A percentile compares a stretch with the other conserved stretches of the same genome.
phyloP scores from a whole-genome alignment of 1,140 invertebrate species.

The Drosophila elegans region DNA sequence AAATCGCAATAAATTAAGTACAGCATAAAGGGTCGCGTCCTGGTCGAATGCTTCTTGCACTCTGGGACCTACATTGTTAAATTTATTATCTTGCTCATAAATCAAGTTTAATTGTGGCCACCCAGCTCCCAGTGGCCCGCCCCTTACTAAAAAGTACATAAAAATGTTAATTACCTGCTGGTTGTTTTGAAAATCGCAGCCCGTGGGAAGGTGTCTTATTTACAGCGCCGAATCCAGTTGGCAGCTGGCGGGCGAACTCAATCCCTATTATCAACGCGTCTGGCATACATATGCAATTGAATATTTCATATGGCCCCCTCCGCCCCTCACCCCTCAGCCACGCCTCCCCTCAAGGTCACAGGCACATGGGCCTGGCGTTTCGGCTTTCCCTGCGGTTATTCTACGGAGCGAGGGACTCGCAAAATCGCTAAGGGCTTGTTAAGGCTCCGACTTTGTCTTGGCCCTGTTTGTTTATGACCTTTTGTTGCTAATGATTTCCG shows the following conservation, averaged over 20 bases:
- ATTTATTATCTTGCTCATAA: constrained; percentile 69
- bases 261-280: constrained; percentile 62
- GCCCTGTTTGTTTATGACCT: constrained; percentile 46
- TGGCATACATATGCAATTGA: constrained; percentile 68
- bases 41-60: constrained; percentile 16
- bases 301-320: constrained; percentile 19
- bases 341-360: background rate
- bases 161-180: constrained; percentile 75
- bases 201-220: constrained; percentile 53
- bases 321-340: too few relatives aligned
- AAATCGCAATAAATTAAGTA: constrained; percentile 40
- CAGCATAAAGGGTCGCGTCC: constrained; percentile 11
- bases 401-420: background rate
- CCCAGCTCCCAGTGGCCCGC: constrained; percentile 17
- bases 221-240: constrained; percentile 24
- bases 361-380: constrained; percentile 47
- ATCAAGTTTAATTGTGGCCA: constrained; percentile 72
- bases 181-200: constrained; percentile 36
- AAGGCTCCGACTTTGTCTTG: constrained; percentile 27
- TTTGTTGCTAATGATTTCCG: constrained; percentile 74
- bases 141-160: constrained; percentile 54
- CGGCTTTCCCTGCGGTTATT: constrained; percentile 56
- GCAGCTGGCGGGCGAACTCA: constrained; percentile 25
- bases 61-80: constrained; percentile 35
- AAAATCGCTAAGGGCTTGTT: background rate